Evolutionary conservation across 2,888 invertebrate species (phyloP).

Genomic region (Sepioteuthis lessoniana): DNA sequence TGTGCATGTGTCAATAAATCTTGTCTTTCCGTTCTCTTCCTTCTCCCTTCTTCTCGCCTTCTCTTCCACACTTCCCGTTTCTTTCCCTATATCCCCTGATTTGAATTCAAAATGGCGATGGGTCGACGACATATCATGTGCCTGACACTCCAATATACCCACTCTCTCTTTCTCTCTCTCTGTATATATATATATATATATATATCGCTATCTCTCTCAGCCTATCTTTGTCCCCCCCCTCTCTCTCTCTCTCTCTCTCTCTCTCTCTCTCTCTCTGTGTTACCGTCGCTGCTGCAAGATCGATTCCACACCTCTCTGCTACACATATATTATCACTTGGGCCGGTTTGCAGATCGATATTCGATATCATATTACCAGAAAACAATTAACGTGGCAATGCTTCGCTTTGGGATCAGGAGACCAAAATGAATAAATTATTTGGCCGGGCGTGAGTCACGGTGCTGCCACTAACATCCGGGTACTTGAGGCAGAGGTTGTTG

Average conservation of each 20-base stretch:
- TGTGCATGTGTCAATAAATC: constrained; percentile 11
- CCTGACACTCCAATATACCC: neutral
- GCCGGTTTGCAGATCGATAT: constrained; percentile 4
- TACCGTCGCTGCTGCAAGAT: neutral
- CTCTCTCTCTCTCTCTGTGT: neutral
- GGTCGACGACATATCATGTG: neutral
- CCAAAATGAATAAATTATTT: constrained; percentile 33
- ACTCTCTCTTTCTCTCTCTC: neutral
- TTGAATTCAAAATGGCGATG: constrained; percentile 33
- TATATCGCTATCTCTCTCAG: too few species aligned
- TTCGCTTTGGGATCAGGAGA: constrained; percentile 33
- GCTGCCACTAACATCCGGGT: constrained; percentile 12
- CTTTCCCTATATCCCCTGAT: neutral
- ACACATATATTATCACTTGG: constrained; percentile 33
- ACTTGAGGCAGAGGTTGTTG: neutral
- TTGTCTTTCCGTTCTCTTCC: neutral
- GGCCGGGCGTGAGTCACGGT: constrained; percentile 14
- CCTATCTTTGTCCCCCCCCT: too few species aligned
- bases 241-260: too few species aligned
- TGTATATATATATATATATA: too few species aligned
- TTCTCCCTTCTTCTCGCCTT: too few species aligned
- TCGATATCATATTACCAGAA: constrained; percentile 33
- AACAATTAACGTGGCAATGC: constrained; percentile 33
- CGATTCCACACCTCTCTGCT: neutral
- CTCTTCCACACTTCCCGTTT: too few species aligned